Evolutionary conservation across 2,797 vertebrate genomes (phyloP).

Genomic region (Pangasius krempfi): DNA sequence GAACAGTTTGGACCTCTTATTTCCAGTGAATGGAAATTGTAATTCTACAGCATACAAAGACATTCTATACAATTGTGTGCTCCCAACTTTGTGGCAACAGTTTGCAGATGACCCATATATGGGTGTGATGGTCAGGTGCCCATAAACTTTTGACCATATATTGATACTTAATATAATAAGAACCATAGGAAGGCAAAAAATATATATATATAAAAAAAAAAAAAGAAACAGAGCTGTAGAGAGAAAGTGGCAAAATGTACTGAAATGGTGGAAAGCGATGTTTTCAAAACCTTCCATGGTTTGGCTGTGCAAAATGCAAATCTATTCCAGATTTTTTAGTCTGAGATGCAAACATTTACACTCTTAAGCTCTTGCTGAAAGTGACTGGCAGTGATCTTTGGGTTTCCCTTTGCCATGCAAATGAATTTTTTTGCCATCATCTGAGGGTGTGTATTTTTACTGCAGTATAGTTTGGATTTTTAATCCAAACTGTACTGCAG

Average conservation of each 20-base stretch:
- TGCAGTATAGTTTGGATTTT: not conserved
- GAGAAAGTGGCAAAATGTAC: not conserved
- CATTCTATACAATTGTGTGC: not conserved
- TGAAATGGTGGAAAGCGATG: not conserved
- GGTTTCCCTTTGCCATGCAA: not conserved
- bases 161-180: not conserved
- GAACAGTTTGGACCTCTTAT: not conserved
- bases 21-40: not conserved
- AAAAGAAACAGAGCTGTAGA: not conserved
- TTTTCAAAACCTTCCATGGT: not conserved
- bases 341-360: not conserved
- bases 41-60: not conserved
- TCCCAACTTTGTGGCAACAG: not conserved
- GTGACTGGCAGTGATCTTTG: not conserved
- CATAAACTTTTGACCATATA: not conserved
- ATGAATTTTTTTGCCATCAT: not conserved
- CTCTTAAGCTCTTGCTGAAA: not conserved
- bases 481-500: not conserved
- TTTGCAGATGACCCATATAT: not conserved
- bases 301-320: not conserved
- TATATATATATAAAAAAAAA: too few species aligned
- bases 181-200: not conserved
- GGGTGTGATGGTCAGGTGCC: not conserved
- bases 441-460: too few species aligned
- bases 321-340: conserved; percentile 12